Evolutionary conservation across 2,113 vertebrate genomes (phyloP).

Genomic region (Peromyscus leucopus): DNA sequence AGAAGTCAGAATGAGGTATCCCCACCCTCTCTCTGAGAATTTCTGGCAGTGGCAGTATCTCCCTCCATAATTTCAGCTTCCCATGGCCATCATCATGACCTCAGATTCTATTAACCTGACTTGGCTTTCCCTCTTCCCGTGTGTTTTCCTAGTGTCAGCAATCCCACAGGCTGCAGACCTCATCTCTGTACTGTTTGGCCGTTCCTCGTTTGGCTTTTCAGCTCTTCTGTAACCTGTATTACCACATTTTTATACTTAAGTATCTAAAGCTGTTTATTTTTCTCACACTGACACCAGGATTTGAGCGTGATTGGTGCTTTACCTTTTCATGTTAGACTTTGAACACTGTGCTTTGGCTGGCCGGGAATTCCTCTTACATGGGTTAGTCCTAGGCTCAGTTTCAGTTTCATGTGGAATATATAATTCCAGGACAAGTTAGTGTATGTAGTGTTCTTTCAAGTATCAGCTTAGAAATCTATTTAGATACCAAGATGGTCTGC

Average conservation of each 20-base stretch:
- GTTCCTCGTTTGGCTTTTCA: neutral
- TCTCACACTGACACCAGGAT: neutral
- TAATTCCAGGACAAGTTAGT: neutral
- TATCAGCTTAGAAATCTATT: slow-evolving; percentile 22
- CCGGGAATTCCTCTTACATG: neutral
- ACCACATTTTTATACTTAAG: neutral
- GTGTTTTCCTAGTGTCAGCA: neutral
- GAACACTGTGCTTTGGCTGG: neutral
- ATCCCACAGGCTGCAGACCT: neutral
- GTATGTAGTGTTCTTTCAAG: neutral
- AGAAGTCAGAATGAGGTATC: neutral
- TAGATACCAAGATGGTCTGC: neutral
- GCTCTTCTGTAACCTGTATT: neutral
- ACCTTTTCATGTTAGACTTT: neutral
- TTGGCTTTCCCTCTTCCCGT: neutral
- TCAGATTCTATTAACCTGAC: neutral
- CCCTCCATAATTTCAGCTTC: slow-evolving; percentile 22
- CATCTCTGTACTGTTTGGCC: neutral
- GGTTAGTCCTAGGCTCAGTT: neutral
- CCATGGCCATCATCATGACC: neutral
- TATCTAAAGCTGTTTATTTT: neutral
- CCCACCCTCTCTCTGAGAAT: neutral
- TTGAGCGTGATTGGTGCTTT: neutral
- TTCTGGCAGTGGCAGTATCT: neutral
- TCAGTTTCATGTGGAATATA: slow-evolving; percentile 37